Conservation (phyloP, 2,888 invertebrate species). For the Tetropium fuscum region DNA sequence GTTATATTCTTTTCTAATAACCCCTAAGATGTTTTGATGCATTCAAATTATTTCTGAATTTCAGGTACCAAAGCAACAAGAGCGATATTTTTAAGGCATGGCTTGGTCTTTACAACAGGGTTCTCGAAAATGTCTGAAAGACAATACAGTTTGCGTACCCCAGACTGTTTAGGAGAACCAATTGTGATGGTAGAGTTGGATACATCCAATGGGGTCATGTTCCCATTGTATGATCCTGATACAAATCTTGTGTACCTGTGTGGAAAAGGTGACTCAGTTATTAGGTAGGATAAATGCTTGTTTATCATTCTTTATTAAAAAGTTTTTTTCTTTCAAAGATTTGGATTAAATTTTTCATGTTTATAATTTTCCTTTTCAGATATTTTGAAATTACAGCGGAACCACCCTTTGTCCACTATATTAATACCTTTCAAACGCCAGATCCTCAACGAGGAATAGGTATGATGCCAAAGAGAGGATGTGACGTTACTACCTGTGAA, state of each 20-base stretch:
- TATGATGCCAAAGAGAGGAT: slow-evolving; percentile 98
- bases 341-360: neutral
- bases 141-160: slow-evolving; percentile 95
- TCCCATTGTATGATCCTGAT: slow-evolving; percentile 96
- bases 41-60: slow-evolving; percentile 27
- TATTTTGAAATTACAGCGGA: slow-evolving; percentile 85
- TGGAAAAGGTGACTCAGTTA: slow-evolving; percentile 98
- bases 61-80: slow-evolving; percentile 87
- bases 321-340: neutral
- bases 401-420: slow-evolving; percentile 95
- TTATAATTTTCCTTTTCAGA: slow-evolving; percentile 56
- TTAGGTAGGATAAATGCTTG: slow-evolving; percentile 74
- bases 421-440: slow-evolving; percentile 97
- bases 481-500: slow-evolving; percentile 95
- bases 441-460: slow-evolving; percentile 97
- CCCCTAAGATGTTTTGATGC: too few relatives aligned
- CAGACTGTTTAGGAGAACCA: slow-evolving; percentile 87
- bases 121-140: slow-evolving; percentile 99
- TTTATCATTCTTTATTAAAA: neutral
- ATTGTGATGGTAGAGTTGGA: slow-evolving; percentile 94
- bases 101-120: slow-evolving; percentile 91
- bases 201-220: slow-evolving; percentile 97
- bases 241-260: slow-evolving; percentile 95
- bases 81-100: slow-evolving; percentile 91
- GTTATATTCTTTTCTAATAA: too few relatives aligned